Conservation (phyloP, 2,888 invertebrate species). For the Galerucella pusilla region DNA sequence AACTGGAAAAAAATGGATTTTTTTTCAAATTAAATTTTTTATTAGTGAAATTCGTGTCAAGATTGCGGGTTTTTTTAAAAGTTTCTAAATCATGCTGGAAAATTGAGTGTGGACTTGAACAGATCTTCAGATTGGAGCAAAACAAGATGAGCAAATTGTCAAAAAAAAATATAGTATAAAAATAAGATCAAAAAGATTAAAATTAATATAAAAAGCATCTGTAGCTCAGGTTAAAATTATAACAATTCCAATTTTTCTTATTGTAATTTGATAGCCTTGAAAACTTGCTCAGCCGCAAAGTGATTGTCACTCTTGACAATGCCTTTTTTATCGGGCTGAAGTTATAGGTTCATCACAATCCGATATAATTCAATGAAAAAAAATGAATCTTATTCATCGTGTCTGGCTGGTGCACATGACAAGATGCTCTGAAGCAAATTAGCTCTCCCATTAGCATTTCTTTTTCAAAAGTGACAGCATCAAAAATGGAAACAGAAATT, state of each 20-base stretch:
- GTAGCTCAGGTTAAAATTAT: not conserved
- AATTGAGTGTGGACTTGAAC: too few species aligned
- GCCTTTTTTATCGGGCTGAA: not conserved
- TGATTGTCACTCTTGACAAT: constrained; percentile 1
- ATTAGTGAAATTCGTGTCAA: too few species aligned
- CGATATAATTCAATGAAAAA: constrained; percentile 1
- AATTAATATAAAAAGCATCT: too few species aligned
- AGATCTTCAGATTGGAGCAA: too few species aligned
- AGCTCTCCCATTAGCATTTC: constrained; percentile 13
- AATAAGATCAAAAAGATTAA: too few species aligned
- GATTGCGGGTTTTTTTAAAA: too few species aligned
- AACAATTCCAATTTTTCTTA: not conserved
- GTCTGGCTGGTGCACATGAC: not conserved
- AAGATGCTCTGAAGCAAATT: constrained; percentile 7
- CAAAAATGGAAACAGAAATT: constrained; percentile 8
- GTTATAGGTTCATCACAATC: not conserved
- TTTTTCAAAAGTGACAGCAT: constrained; percentile 15
- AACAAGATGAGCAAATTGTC: too few species aligned
- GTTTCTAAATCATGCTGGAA: too few species aligned
- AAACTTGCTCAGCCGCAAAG: not conserved
- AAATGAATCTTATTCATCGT: not conserved
- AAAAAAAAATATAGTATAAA: too few species aligned
- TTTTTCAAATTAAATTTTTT: not conserved
- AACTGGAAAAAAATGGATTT: not conserved
- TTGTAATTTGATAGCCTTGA: not conserved